Percentiles rank a stretch among this genome's conserved stretches.
Evolutionary conservation across 2,113 vertebrate species (phyloP).

Genomic region (Oplegnathus fasciatus): DNA sequence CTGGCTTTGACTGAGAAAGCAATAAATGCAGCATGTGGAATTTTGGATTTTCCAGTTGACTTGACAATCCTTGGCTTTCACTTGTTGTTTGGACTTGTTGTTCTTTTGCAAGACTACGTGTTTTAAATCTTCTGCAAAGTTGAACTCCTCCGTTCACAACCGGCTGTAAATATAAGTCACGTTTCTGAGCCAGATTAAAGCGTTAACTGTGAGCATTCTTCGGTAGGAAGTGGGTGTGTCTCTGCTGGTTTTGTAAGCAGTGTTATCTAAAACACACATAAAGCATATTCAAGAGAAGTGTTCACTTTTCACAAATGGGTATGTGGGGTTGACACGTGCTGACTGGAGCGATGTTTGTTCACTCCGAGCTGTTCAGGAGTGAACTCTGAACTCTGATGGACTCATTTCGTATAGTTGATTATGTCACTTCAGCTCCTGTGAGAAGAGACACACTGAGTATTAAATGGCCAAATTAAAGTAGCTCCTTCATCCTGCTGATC

Average conservation of each 20-base stretch:
- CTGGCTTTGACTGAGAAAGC: constrained; percentile 4
- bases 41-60: constrained; percentile 23
- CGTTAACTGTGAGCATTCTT: neutral
- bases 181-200: neutral
- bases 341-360: constrained; percentile 13
- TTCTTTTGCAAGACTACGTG: neutral
- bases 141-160: neutral
- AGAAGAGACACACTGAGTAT: neutral
- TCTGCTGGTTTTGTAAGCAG: constrained; percentile 8
- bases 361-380: neutral
- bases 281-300: neutral
- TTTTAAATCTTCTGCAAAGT: neutral
- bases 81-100: neutral
- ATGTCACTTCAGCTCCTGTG: neutral
- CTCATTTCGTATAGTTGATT: neutral
- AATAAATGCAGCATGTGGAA: constrained; percentile 12
- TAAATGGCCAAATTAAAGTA: neutral
- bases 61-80: neutral
- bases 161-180: neutral
- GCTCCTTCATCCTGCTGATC: constrained; percentile 4
- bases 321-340: neutral
- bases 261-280: neutral
- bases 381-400: neutral
- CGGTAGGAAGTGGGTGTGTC: constrained; percentile 30
- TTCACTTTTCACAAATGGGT: neutral